phyloP scores from a whole-genome alignment of 2,888 invertebrate species.

The Leucoma salicis region DNA sequence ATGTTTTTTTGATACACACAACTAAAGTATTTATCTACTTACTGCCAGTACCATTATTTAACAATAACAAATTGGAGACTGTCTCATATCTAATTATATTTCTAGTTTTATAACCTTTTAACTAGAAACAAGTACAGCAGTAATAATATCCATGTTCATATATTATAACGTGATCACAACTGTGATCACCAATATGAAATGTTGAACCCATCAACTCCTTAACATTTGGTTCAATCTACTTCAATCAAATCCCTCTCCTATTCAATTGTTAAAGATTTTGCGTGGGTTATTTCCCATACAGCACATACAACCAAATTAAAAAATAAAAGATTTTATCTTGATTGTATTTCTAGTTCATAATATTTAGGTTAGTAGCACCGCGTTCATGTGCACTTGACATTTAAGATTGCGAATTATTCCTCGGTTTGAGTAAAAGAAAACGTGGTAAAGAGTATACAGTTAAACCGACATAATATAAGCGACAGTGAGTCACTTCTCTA shows the following conservation, averaged over 20 bases:
- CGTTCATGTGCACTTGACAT: conserved; percentile 17
- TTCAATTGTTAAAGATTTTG: conserved; percentile 25
- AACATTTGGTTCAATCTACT: conserved; percentile 14
- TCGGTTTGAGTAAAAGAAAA: conserved; percentile 3
- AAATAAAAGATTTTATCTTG: conserved; percentile 16
- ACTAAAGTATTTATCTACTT: too few relatives aligned
- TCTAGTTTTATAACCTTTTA: too few relatives aligned
- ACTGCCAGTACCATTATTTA: too few relatives aligned
- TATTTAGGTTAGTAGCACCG: conserved; percentile 8
- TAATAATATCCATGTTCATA: too few relatives aligned
- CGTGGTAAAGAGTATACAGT: conserved; percentile 16
- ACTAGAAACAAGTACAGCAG: too few relatives aligned
- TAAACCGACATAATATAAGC: conserved; percentile 36
- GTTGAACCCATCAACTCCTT: conserved; percentile 26
- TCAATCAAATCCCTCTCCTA: conserved; percentile 20
- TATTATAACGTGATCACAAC: conserved; percentile 7
- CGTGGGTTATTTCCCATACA: conserved; percentile 26
- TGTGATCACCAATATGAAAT: conserved; percentile 21
- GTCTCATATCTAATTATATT: too few relatives aligned
- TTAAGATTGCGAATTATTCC: conserved; percentile 18
- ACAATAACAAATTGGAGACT: conserved; percentile 48
- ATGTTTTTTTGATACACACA: too few relatives aligned
- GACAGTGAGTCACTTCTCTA: conserved; percentile 35
- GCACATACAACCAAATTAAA: conserved; percentile 16
- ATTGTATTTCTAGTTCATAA: conserved; percentile 14